Conservation (phyloP, 64 coral and sea anemone species). For the Trachythela sp. region DNA sequence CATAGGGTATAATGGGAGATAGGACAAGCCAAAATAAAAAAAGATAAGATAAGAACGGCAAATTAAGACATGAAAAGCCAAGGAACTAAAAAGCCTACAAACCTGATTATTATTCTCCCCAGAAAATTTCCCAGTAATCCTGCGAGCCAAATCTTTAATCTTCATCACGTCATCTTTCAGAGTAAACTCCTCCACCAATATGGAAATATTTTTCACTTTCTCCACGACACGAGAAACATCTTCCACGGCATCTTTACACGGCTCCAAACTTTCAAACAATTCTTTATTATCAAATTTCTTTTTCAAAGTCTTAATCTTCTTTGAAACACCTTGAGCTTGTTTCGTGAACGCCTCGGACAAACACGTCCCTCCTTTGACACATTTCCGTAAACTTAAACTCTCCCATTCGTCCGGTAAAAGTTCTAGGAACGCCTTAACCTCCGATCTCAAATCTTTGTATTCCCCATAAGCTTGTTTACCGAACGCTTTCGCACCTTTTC, state of each 20-base stretch:
- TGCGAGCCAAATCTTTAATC: slow-evolving; percentile 50
- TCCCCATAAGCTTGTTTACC: slow-evolving; percentile 21
- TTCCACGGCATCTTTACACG: slow-evolving; percentile 43
- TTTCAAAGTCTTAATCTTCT: not conserved
- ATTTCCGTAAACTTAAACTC: not conserved
- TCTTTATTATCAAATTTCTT: slow-evolving; percentile 50
- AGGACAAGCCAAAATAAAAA: too few relatives aligned
- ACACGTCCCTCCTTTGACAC: slow-evolving; percentile 1
- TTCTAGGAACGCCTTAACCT: not conserved
- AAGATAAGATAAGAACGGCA: too few relatives aligned
- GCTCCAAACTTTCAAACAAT: slow-evolving; percentile 53
- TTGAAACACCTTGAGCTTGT: not conserved
- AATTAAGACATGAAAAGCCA: not conserved
- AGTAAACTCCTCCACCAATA: slow-evolving; percentile 66
- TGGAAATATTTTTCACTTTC: slow-evolving; percentile 59
- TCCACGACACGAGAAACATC: slow-evolving; percentile 46
- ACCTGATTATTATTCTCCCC: not conserved
- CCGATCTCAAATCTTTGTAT: not conserved
- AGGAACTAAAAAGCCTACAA: not conserved
- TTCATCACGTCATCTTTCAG: slow-evolving; percentile 67
- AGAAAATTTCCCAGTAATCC: slow-evolving; percentile 39
- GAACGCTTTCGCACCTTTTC: not conserved
- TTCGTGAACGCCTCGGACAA: not conserved
- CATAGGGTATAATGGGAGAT: too few relatives aligned
- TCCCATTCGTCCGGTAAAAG: not conserved